A percentile compares a stretch with the other conserved stretches of the same genome.
Conservation (phyloP, 2,888 invertebrate genomes). For the Athalia circularis region DNA sequence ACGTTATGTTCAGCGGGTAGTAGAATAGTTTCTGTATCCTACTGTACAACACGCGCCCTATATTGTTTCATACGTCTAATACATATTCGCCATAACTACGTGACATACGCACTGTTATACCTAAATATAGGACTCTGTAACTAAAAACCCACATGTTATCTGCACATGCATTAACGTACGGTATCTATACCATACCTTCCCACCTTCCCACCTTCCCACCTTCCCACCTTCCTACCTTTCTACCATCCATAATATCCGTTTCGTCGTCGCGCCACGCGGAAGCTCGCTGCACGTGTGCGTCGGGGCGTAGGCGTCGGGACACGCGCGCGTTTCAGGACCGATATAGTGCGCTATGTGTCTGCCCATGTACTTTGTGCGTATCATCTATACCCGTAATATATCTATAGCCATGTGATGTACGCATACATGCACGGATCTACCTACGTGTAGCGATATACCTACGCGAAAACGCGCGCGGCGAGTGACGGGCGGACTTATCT, state of each 20-base stretch:
- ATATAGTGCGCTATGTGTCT: slow-evolving; percentile 17
- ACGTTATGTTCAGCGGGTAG: too few relatives aligned
- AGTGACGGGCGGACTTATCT: slow-evolving; percentile 31
- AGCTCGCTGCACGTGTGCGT: slow-evolving; percentile 27
- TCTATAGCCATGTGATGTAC: not conserved
- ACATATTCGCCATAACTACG: too few relatives aligned
- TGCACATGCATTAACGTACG: too few relatives aligned
- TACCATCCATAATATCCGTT: not conserved
- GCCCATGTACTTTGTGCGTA: not conserved
- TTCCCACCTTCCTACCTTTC: not conserved
- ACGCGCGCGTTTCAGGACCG: slow-evolving; percentile 39
- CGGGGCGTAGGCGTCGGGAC: slow-evolving; percentile 25
- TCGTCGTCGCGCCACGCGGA: slow-evolving; percentile 5
- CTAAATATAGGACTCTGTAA: too few relatives aligned
- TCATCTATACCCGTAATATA: not conserved
- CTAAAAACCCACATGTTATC: too few relatives aligned
- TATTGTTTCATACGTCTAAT: too few relatives aligned
- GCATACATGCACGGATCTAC: not conserved
- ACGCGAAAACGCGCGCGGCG: slow-evolving; percentile 8
- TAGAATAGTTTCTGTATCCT: too few relatives aligned
- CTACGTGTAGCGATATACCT: not conserved
- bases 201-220: not conserved
- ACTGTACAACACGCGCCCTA: too few relatives aligned
- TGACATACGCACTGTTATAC: too few relatives aligned
- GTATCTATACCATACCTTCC: too few relatives aligned